Evolutionary conservation across 2,888 invertebrate species (phyloP), one percentile per base, ranked within the genome.

Genomic region (Drosophila setosimentum): DNA sequence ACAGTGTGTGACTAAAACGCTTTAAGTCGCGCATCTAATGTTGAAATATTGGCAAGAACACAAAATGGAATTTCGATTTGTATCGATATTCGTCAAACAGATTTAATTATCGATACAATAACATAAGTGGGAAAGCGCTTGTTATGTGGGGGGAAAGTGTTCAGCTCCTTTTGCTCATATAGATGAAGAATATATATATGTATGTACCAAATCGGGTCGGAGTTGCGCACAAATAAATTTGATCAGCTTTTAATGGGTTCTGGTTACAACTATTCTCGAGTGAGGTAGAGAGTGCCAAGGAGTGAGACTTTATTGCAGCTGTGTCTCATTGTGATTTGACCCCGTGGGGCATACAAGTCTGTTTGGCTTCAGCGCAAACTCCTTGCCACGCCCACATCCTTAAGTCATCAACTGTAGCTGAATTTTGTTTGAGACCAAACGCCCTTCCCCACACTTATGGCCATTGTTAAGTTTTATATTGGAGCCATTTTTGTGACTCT

Each of bases 391-490:
- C 59, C 70, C 65, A 59, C 55, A 49, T 54, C 62, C 59, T 55
- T 45, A 30, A 11, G 40, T 24, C 40, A 27, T 37, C 16, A 21
- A 45, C 18, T 40, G 32, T 21, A 27, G 40, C 21, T 29, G 29
- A 40, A 59, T 59, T 27, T 40, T 54, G 35, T 30, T 35, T 48
- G 37, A 21, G 24, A 4, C 21, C 63, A n/a, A 32, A 21, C 32
- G 2, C 11, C 10, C 35, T 0, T 2, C 11, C 42, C 16, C 51
- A 29, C 72, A 66, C 66, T 82, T 70, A 70, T 83, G 79, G 76
- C 71, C 83, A 79, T 86, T 86, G 85, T 87, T 86, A 87, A 83
- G 85, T 86, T 86, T 87, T 87, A 81, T 87, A 85, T 87, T 85
- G 77, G 81, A 79, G 85, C 73, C 79, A 87, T 87, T 85, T 87